A percentile compares a stretch with the other conserved stretches of the same genome.
These are phyloP conservation scores for Carassius gibelio DNA, from an alignment of 2,113 vertebrate species.

Conservation along the genomic window DNA sequence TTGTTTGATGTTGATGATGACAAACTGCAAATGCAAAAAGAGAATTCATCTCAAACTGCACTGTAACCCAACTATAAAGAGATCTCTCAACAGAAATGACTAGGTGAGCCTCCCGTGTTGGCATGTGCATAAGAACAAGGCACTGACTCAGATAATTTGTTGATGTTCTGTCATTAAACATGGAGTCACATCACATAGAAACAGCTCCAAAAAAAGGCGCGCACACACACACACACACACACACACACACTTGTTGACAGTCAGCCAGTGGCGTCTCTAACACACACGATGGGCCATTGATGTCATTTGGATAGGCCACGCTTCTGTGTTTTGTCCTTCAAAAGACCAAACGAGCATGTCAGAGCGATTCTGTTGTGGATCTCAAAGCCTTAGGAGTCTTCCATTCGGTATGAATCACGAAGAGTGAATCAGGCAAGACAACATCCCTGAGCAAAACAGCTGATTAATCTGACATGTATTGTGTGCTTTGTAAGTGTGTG, in stretches of 20 bases:
- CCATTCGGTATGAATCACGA: constrained; percentile 5
- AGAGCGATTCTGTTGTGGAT: constrained; percentile 29
- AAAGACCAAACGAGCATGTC: constrained; percentile 39
- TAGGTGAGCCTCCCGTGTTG: background rate
- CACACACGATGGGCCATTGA: constrained; percentile 26
- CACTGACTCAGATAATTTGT: constrained; percentile 38
- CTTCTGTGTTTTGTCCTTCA: constrained; percentile 46
- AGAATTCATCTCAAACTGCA: background rate
- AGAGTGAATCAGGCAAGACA: constrained; percentile 13
- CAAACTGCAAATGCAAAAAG: constrained; percentile 14
- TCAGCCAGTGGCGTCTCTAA: constrained; percentile 42
- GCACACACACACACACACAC: background rate
- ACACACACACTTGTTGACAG: constrained; percentile 43
- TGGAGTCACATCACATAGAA: background rate
- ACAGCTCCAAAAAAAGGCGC: background rate
- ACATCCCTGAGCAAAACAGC: background rate
- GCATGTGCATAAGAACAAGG: background rate
- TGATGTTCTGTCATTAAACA: constrained; percentile 42
- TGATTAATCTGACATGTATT: constrained; percentile 16
- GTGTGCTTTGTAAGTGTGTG: background rate
- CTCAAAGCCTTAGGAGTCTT: constrained; percentile 22
- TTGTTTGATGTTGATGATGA: constrained; percentile 65
- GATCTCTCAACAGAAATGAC: constrained; percentile 38
- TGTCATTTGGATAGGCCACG: constrained; percentile 41
- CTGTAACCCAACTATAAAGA: background rate